Conservation (phyloP, 2,113 vertebrate species). For the Myodes glareolus region DNA sequence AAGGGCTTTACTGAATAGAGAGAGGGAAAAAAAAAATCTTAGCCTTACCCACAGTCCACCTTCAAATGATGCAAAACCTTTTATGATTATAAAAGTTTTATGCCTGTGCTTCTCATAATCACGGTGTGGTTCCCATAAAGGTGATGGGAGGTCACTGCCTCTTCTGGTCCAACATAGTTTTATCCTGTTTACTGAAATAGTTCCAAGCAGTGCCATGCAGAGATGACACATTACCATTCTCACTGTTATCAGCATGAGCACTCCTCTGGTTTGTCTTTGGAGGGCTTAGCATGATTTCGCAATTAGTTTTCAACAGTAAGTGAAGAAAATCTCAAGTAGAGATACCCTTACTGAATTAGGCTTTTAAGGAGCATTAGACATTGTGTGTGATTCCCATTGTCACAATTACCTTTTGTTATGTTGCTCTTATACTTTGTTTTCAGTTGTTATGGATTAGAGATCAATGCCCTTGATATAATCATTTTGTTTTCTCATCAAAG, state of each 20-base stretch:
- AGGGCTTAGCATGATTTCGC: constrained; percentile 54
- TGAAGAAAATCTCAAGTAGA: constrained; percentile 66
- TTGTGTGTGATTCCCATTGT: neutral
- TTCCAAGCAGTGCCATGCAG: constrained; percentile 64
- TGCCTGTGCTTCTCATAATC: constrained; percentile 61
- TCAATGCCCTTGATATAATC: neutral
- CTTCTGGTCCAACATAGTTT: constrained; percentile 60
- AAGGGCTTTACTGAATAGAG: constrained; percentile 47
- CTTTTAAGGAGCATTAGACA: neutral
- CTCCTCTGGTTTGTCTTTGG: constrained; percentile 72
- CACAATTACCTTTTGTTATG: neutral
- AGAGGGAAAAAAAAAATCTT: neutral
- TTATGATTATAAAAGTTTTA: constrained; percentile 68
- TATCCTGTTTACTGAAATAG: constrained; percentile 77
- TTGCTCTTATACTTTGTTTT: neutral
- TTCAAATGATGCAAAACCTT: constrained; percentile 65
- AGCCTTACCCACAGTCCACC: constrained; percentile 16
- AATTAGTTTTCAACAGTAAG: constrained; percentile 60
- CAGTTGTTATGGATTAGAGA: neutral
- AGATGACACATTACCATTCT: constrained; percentile 67
- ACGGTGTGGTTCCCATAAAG: constrained; percentile 62
- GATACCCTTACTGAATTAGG: constrained; percentile 51
- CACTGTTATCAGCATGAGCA: constrained; percentile 59
- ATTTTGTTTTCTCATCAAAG: constrained; percentile 34
- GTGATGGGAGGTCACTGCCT: constrained; percentile 54